These are phyloP conservation scores for Saturnia pavonia DNA, from an alignment of 2,888 invertebrate genomes.

Conservation along the genomic window DNA sequence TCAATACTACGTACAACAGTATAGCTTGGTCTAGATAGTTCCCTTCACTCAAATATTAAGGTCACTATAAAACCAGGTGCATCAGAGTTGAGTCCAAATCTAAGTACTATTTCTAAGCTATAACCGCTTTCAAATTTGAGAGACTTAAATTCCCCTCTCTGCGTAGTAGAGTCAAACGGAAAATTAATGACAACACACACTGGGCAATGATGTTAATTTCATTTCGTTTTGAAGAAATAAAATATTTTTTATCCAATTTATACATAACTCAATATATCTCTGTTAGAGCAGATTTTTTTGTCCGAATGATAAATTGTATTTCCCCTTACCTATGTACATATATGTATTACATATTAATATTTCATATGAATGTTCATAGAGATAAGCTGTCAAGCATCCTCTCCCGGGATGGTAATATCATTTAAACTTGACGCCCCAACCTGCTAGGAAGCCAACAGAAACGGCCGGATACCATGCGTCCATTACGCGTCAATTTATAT, in stretches of 20 bases:
- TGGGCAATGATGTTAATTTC: neutral
- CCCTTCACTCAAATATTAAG: too few species aligned
- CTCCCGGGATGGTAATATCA: neutral
- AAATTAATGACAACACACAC: neutral
- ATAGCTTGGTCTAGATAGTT: too few species aligned
- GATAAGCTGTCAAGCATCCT: conserved; percentile 1
- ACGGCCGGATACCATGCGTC: neutral
- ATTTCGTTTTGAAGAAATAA: neutral
- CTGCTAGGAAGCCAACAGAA: neutral
- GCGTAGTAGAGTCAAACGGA: neutral
- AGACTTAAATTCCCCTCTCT: too few species aligned
- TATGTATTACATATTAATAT: neutral
- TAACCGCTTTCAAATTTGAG: too few species aligned
- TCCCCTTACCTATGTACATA: neutral
- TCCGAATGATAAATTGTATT: neutral
- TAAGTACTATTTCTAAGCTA: too few species aligned
- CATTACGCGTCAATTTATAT: neutral
- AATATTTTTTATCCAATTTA: neutral
- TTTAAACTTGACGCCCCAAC: neutral
- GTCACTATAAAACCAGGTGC: too few species aligned
- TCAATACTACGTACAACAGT: too few species aligned
- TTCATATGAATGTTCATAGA: neutral
- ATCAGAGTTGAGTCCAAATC: too few species aligned
- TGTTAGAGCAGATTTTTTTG: too few species aligned
- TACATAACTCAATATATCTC: neutral